Evolutionary conservation across 2,888 invertebrate species (phyloP).

Genomic region (Athrips mouffetella): DNA sequence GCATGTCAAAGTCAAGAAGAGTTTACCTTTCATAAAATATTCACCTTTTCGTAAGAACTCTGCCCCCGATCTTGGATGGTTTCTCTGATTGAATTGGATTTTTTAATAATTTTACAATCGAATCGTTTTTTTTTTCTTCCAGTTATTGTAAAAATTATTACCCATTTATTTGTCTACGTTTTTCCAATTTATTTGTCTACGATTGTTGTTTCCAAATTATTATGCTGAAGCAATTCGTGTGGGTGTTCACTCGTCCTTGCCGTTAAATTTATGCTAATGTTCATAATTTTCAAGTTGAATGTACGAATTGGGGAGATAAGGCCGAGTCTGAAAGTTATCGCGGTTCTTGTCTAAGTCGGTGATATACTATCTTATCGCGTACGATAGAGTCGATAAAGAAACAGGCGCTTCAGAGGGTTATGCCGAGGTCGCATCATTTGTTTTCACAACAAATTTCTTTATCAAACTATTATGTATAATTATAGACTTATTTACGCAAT

Average conservation of each 20-base stretch:
- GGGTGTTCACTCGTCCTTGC: conserved; percentile 33
- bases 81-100: neutral
- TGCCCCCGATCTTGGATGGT: neutral
- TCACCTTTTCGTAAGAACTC: neutral
- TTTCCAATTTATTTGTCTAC: neutral
- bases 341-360: conserved; percentile 50
- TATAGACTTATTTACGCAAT: conserved; percentile 16
- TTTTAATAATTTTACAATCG: neutral
- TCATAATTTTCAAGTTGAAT: conserved; percentile 55
- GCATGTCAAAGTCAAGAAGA: conserved; percentile 6
- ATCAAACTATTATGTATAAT: conserved; percentile 13
- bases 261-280: conserved; percentile 43
- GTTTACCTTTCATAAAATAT: neutral
- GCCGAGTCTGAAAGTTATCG: conserved; percentile 45
- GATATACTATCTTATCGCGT: conserved; percentile 45
- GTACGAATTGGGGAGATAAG: conserved; percentile 55
- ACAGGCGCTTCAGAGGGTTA: conserved; percentile 40
- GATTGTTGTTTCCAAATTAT: neutral
- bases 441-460: conserved; percentile 36
- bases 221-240: neutral
- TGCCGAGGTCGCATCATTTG: conserved; percentile 38
- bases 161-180: neutral
- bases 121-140: neutral
- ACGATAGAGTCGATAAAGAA: conserved; percentile 43
- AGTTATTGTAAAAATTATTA: neutral